Evolutionary conservation across 2,888 invertebrate species (phyloP).

Genomic region (Pecten maximus): DNA sequence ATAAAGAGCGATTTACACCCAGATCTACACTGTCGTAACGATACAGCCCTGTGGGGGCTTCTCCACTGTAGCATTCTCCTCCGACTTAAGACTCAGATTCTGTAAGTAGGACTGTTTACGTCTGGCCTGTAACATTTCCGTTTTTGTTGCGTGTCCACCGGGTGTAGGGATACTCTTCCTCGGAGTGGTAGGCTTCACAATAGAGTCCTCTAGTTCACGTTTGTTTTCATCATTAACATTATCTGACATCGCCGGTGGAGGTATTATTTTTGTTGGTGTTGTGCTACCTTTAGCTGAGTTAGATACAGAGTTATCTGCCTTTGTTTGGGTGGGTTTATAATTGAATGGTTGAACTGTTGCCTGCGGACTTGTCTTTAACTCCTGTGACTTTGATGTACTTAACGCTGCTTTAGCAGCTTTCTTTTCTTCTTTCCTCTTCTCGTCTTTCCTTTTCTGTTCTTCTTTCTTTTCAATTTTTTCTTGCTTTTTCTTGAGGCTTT

Average conservation of each 20-base stretch:
- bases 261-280: conserved; percentile 31
- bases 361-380: conserved; percentile 57
- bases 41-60: conserved; percentile 57
- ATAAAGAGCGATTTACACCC: not conserved
- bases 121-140: conserved; percentile 80
- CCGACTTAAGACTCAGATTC: conserved; percentile 45
- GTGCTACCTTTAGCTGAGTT: conserved; percentile 43
- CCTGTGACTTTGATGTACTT: conserved; percentile 1
- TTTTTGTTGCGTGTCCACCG: conserved; percentile 74
- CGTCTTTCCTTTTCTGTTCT: conserved; percentile 37
- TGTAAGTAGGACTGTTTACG: conserved; percentile 65
- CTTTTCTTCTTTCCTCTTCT: conserved; percentile 47
- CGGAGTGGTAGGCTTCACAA: conserved; percentile 40
- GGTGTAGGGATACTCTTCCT: conserved; percentile 36
- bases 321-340: conserved; percentile 81
- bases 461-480: conserved; percentile 26
- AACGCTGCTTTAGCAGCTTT: conserved; percentile 45
- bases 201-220: conserved; percentile 37
- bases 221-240: conserved; percentile 40
- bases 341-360: conserved; percentile 84
- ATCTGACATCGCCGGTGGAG: not conserved
- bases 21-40: conserved; percentile 62
- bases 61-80: conserved; percentile 44
- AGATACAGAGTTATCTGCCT: conserved; percentile 38
- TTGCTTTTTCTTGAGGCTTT: conserved; percentile 27